Conservation (phyloP, 2,113 vertebrate species). For the Noturus placidus region DNA sequence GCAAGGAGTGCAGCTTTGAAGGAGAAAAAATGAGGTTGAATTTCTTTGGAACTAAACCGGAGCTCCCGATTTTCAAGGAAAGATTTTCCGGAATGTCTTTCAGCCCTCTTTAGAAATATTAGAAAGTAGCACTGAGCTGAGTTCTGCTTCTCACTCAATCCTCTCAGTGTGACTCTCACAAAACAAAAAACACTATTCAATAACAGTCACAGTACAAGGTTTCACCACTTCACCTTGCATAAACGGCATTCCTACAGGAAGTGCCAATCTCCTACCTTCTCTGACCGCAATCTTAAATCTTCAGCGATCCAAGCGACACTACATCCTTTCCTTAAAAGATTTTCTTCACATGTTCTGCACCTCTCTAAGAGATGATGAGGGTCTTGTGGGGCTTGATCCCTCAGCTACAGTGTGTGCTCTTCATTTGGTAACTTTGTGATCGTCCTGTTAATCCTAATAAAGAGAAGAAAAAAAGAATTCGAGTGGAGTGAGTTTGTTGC, state of each 20-base stretch:
- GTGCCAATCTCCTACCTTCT: background rate
- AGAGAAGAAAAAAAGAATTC: constrained; percentile 59
- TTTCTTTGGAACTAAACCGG: constrained; percentile 6
- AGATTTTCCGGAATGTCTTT: constrained; percentile 9
- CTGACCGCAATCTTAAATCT: background rate
- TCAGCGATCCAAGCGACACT: constrained; percentile 25
- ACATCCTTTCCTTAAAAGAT: constrained; percentile 7
- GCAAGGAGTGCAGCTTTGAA: background rate
- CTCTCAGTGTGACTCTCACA: background rate
- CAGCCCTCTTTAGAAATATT: background rate
- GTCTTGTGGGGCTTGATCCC: constrained; percentile 58
- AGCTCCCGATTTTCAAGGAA: constrained; percentile 5
- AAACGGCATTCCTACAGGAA: background rate
- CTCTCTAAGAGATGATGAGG: constrained; percentile 56
- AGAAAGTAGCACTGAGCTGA: background rate
- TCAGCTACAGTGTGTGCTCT: constrained; percentile 79
- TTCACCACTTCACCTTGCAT: background rate
- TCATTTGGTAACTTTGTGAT: constrained; percentile 85
- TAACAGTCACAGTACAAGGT: background rate
- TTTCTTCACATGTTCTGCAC: constrained; percentile 17
- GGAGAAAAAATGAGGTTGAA: background rate
- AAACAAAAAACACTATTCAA: background rate
- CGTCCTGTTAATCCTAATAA: constrained; percentile 78
- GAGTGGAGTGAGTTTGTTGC: background rate
- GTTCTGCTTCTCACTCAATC: background rate